Conservation (phyloP, 1,140 invertebrate genomes). For the Danaus melanippus region DNA sequence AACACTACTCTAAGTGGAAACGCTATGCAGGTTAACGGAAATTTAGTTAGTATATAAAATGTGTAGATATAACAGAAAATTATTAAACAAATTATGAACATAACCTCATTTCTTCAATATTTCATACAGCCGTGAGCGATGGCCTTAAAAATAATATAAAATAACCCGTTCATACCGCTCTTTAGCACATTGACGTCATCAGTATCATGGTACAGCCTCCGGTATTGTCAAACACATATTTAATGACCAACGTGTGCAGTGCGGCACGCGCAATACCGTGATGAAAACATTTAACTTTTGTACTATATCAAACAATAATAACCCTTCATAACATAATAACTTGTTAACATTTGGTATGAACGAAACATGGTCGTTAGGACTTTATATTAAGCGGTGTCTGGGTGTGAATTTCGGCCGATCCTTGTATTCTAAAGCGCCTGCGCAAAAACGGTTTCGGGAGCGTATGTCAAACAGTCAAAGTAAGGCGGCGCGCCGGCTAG, state of each 20-base stretch:
- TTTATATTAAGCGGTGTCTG: conserved; percentile 21
- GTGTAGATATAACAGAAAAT: too few species aligned
- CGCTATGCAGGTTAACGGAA: too few species aligned
- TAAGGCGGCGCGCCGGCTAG: conserved; percentile 64
- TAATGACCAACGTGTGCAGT: conserved; percentile 70
- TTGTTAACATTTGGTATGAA: conserved; percentile 10
- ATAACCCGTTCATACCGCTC: conserved; percentile 34
- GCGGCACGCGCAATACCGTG: conserved; percentile 49
- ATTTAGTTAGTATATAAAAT: too few species aligned
- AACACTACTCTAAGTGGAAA: too few species aligned
- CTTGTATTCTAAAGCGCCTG: conserved; percentile 51
- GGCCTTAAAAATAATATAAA: conserved; percentile 4
- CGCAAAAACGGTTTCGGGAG: conserved; percentile 46
- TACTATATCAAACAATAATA: too few species aligned
- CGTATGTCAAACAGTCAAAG: conserved; percentile 50
- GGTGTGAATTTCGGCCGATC: conserved; percentile 61
- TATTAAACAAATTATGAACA: too few species aligned
- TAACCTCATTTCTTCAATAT: too few species aligned
- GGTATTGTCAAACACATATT: conserved; percentile 70
- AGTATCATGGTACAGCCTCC: conserved; percentile 54
- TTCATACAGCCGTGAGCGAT: too few species aligned
- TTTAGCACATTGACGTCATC: conserved; percentile 63
- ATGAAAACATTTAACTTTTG: conserved; percentile 20
- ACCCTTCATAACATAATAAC: too few species aligned
- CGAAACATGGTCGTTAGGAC: conserved; percentile 23